Evolutionary conservation across 2,113 vertebrate genomes (phyloP), one percentile per base, ranked within the genome.

Genomic region (Puffinus mauretanicus): DNA sequence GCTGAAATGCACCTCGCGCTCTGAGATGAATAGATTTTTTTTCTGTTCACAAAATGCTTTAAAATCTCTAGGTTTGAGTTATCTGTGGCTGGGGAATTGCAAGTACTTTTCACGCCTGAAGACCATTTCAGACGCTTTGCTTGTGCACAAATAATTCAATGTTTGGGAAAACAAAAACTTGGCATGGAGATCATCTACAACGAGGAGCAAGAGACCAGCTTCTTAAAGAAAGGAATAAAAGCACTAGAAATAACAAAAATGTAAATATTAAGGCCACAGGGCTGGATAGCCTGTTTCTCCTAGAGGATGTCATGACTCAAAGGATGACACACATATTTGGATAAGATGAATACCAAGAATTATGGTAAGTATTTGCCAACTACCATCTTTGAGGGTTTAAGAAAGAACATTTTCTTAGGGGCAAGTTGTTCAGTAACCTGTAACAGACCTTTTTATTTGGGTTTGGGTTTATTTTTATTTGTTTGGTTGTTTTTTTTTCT

Each of bases 51-150:
- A 90, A 83, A 88, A 88, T 70, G 22, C 27, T 80, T 91, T 73
- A 64, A 88, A 88, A 82, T 82, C 36, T 90, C 58, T 46, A 77
- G 11, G 25, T 79, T 90, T 96, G 49, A 73, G 62, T 73, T 90
- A 58, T 82, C 54, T 86, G 36, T 3, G 4, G 15, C 11, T 69
- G 18, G 85, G 75, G 75, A 95, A 90, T 79, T 73, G 22, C 17
- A 77, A 90, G 32, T n/a, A 76, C 9, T 94, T 90, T 95, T 95
- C 40, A 16, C 77, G 70, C 87, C 78, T 82, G 84, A 94, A 88
- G 75, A 96, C 36, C 62, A 49, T 88, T 95, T 92, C 54, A 90
- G 71, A 81, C 2, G 0, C 36, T 94, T 77, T 94, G 27, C 15
- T 93, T 93, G 36, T 69, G 70, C 62, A 93, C 44, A 84, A 92